Base-by-base conservation (phyloP, 2,888 invertebrate species). In the Leptogaster cylindrica region DNA sequence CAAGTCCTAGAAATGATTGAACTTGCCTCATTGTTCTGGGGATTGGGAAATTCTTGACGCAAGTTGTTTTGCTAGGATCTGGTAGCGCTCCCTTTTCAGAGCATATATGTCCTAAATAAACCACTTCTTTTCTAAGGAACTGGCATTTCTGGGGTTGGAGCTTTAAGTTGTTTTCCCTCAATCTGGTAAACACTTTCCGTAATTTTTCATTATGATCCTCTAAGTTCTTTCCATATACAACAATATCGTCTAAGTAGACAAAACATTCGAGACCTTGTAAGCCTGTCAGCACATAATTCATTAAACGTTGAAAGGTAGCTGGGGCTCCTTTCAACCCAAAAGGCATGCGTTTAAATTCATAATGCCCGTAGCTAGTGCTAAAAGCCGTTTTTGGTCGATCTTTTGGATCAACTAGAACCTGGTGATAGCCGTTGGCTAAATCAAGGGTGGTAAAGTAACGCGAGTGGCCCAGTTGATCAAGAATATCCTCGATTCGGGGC, bases 231-330 rank as follows among this genome's bases (percentile, higher is more conserved):
- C n/a, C n/a, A n/a, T n/a, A n/a, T n/a, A n/a, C n/a, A n/a, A n/a
- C n/a, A 41, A 41, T 5, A 41, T 50, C 27, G 4, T 20, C 44
- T 1, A 50, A 23, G 12, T 50, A 23, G 1, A 7, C 8, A n/a
- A 7, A 41, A 12, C 5, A 12, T 10, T n/a, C 12, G 5, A 7
- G 14, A 10, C 8, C 8, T 7, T 8, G 10, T 31, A 31, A 7
- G 2, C 77, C 78, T 31, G 6, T 46, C 8, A 46, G 18, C 7
- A 46, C 46, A 10, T 18, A 46, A 16, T 46, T 46, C 5, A 46
- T 46, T 16, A 46, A 18, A 4, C 46, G 7, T 46, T 46, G 28
- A 51, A 51, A 46, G 10, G 51, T 51, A n/a, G 25, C 50, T 12
- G 51, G 51, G 12, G 28, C 28, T 3, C 27, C 27, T 51, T 51